These are phyloP conservation scores for Xiphorhynchus elegans DNA, from an alignment of 2,113 vertebrate species.

Conservation along the genomic window DNA sequence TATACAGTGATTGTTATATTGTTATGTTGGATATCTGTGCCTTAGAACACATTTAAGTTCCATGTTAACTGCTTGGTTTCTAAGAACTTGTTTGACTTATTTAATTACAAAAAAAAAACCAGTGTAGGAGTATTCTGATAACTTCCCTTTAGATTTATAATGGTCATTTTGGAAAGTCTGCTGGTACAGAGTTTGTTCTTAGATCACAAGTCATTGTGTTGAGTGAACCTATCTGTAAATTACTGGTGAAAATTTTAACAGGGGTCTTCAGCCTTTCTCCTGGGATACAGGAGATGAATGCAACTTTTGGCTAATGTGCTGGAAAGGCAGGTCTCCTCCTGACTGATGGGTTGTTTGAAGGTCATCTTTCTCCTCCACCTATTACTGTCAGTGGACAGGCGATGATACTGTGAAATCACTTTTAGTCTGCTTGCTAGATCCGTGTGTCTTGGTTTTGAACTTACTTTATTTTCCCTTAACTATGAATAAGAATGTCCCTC, in stretches of 20 bases:
- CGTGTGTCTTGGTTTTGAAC: not conserved
- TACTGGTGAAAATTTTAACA: not conserved
- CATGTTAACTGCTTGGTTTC: not conserved
- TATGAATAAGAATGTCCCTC: not conserved
- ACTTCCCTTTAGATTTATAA: not conserved
- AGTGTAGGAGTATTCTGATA: not conserved
- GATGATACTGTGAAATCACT: not conserved
- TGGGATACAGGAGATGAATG: not conserved
- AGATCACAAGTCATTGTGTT: not conserved
- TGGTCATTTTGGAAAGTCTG: not conserved
- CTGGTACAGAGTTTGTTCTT: not conserved
- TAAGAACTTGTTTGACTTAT: not conserved
- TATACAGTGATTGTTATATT: not conserved
- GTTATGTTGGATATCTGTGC: not conserved
- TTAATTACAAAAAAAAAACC: not conserved
- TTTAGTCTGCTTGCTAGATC: not conserved
- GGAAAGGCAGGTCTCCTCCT: not conserved
- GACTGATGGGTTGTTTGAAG: not conserved
- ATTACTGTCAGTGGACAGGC: not conserved
- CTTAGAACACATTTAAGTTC: not conserved
- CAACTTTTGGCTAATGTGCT: not conserved
- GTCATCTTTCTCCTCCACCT: not conserved
- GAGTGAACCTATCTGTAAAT: not conserved
- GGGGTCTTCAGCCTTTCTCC: not conserved
- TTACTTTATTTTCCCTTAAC: not conserved